Evolutionary conservation across 2,888 invertebrate species (phyloP).

Genomic region (Nasonovia ribisnigri): DNA sequence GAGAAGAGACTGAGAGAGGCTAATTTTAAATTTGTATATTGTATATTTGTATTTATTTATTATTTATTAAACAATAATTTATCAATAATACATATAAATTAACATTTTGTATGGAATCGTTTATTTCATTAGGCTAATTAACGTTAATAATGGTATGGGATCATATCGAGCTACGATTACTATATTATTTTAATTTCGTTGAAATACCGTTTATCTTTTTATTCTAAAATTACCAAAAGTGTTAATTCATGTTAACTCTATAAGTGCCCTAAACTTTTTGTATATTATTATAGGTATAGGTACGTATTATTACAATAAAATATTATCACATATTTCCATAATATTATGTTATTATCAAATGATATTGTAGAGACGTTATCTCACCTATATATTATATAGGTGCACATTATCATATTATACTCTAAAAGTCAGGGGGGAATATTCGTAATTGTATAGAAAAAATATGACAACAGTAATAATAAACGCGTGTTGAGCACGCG

Average conservation of each 20-base stretch:
- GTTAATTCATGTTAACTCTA: background rate
- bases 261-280: background rate
- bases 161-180: background rate
- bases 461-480: background rate
- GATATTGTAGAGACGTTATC: background rate
- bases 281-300: background rate
- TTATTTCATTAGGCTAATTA: background rate
- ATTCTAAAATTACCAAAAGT: background rate
- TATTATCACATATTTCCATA: slow-evolving; percentile 18
- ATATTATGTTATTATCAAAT: background rate
- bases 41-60: too few species aligned
- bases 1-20: too few species aligned
- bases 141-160: background rate
- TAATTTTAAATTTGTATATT: too few species aligned
- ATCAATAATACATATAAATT: background rate
- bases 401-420: background rate
- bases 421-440: background rate
- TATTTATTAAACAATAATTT: background rate
- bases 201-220: slow-evolving; percentile 4
- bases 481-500: slow-evolving; percentile 7
- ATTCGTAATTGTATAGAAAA: background rate
- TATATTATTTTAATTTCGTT: background rate
- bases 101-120: background rate
- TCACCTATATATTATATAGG: background rate
- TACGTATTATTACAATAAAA: slow-evolving; percentile 7